Conservation (phyloP, 2,888 invertebrate genomes). For the Drosophila parthenogenetica region DNA sequence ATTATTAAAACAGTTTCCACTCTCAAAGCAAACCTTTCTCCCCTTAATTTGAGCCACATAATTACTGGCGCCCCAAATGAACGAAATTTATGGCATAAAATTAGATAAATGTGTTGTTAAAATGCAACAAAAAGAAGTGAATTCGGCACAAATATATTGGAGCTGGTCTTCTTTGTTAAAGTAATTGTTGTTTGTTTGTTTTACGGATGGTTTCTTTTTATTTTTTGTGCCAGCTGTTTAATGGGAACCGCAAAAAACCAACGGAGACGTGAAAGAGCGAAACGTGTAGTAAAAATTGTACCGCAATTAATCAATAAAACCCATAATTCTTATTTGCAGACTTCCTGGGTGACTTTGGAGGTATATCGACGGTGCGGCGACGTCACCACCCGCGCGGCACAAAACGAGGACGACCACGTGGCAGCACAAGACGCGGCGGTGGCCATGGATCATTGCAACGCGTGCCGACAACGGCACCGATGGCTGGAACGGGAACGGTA, state of each 20-base stretch:
- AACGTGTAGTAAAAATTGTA: slow-evolving; percentile 7
- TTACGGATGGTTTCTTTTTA: slow-evolving; percentile 21
- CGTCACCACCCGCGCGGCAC: slow-evolving; percentile 87
- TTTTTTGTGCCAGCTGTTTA: slow-evolving; percentile 57
- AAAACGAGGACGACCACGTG: slow-evolving; percentile 91
- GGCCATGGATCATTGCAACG: slow-evolving; percentile 84
- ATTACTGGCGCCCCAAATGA: slow-evolving; percentile 51
- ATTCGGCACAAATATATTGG: slow-evolving; percentile 32
- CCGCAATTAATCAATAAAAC: slow-evolving; percentile 69
- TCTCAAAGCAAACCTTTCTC: neutral
- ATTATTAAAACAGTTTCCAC: neutral
- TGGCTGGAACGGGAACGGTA: slow-evolving; percentile 28
- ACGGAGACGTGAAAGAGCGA: neutral
- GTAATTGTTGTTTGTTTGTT: slow-evolving; percentile 37
- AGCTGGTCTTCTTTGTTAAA: slow-evolving; percentile 30
- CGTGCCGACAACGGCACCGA: slow-evolving; percentile 54
- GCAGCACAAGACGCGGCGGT: slow-evolving; percentile 89
- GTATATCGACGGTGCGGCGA: slow-evolving; percentile 81
- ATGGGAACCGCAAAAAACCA: slow-evolving; percentile 40
- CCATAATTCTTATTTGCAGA: slow-evolving; percentile 73
- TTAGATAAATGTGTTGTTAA: slow-evolving; percentile 49
- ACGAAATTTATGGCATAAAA: slow-evolving; percentile 46
- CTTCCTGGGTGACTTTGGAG: slow-evolving; percentile 82
- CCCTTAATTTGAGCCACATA: slow-evolving; percentile 11
- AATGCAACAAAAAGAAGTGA: slow-evolving; percentile 23